Conservation (phyloP, 2,797 vertebrate genomes). For the Sylvilagus floridanus region DNA sequence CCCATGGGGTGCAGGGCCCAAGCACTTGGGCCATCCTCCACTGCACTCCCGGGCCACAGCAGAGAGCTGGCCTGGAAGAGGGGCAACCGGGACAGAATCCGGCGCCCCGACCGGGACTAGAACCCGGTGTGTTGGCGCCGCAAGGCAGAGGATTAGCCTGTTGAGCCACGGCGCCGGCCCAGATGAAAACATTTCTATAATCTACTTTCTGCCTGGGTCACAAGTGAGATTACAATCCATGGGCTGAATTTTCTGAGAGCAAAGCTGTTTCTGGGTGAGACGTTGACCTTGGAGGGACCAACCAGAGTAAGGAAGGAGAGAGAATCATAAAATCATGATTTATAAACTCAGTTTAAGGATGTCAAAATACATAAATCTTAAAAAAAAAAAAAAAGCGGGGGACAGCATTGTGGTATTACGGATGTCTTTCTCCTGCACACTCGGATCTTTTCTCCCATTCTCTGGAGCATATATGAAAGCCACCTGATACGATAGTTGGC, state of each 20-base stretch:
- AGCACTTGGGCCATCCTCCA: too few relatives aligned
- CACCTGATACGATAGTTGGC: not conserved
- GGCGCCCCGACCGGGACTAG: too few relatives aligned
- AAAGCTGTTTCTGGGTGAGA: conserved; percentile 6
- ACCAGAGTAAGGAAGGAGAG: not conserved
- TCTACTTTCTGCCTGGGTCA: not conserved
- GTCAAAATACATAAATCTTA: too few relatives aligned
- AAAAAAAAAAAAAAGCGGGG: too few relatives aligned
- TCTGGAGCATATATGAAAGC: not conserved
- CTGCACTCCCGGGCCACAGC: too few relatives aligned
- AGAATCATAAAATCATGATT: not conserved
- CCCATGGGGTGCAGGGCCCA: too few relatives aligned
- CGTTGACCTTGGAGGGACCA: not conserved
- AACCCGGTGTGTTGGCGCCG: too few relatives aligned
- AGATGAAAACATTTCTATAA: not conserved
- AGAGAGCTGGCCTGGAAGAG: too few relatives aligned
- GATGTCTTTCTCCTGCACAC: conserved; percentile 20
- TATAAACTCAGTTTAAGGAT: conserved; percentile 14
- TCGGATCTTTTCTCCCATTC: not conserved
- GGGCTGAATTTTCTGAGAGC: not conserved
- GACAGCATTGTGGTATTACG: not conserved
- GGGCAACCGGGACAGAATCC: too few relatives aligned
- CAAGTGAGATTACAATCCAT: not conserved
- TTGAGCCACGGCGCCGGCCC: too few relatives aligned
- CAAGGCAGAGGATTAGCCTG: too few relatives aligned